Evolutionary conservation across 2,888 invertebrate species (phyloP).

Genomic region (Callosobruchus maculatus): DNA sequence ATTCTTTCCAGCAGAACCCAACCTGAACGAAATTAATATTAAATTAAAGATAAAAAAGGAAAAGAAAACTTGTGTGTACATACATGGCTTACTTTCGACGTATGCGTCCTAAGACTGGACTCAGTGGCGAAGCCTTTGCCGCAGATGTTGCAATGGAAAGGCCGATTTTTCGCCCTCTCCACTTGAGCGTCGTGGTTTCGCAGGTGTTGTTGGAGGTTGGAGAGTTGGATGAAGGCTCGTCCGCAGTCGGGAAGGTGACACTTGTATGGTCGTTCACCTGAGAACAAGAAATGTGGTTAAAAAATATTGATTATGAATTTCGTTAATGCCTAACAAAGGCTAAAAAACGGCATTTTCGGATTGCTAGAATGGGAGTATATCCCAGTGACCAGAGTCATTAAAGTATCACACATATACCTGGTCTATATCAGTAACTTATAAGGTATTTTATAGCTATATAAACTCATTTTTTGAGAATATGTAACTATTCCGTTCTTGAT

Average conservation of each 20-base stretch:
- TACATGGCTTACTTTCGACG: slow-evolving; percentile 90
- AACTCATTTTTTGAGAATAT: too few species aligned
- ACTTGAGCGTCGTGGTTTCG: slow-evolving; percentile 95
- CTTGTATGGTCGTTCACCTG: slow-evolving; percentile 96
- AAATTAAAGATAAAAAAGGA: neutral
- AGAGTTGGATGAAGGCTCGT: slow-evolving; percentile 93
- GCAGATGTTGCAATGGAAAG: slow-evolving; percentile 94
- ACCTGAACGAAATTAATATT: neutral
- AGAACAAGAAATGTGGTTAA: slow-evolving; percentile 46
- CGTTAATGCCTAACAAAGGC: too few species aligned
- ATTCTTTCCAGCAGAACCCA: neutral
- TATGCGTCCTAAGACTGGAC: slow-evolving; percentile 91
- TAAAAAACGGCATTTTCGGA: too few species aligned
- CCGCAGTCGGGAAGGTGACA: slow-evolving; percentile 95
- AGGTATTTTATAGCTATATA: too few species aligned
- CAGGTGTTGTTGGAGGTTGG: slow-evolving; percentile 93
- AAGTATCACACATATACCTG: too few species aligned
- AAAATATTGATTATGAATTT: too few species aligned
- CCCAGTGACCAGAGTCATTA: too few species aligned
- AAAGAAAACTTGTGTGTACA: slow-evolving; percentile 48
- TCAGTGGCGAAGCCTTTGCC: slow-evolving; percentile 96
- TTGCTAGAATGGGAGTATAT: too few species aligned
- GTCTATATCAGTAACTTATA: too few species aligned
- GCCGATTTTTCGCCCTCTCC: slow-evolving; percentile 89
- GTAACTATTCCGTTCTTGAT: too few species aligned